Percentiles rank a stretch among this genome's conserved stretches.
Evolutionary conservation across 1,140 invertebrate genomes (phyloP).

Genomic region (Drosophila biarmipes): DNA sequence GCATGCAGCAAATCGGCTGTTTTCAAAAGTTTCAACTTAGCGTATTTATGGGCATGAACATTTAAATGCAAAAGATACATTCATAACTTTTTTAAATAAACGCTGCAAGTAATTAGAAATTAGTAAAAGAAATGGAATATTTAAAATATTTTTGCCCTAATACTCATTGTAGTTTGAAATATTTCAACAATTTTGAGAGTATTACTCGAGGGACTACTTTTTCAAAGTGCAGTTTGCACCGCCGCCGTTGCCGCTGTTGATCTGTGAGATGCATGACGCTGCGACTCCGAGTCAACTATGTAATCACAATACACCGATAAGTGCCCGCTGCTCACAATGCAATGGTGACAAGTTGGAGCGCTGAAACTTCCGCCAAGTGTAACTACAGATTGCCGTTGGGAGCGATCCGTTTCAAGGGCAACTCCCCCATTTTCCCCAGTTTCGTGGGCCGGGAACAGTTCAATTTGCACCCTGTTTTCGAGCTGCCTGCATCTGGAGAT

Average conservation of each 20-base stretch:
- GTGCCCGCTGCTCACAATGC: constrained; percentile 21
- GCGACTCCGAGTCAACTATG: constrained; percentile 11
- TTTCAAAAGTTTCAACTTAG: no score
- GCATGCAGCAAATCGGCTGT: no score
- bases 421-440: constrained; percentile 14
- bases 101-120: no score
- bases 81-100: no score
- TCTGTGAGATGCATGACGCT: constrained; percentile 24
- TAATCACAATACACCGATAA: constrained; percentile 52
- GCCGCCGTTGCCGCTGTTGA: constrained; percentile 12
- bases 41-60: no score
- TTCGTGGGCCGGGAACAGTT: constrained; percentile 1
- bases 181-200: no score
- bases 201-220: no score
- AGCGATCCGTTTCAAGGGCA: constrained; percentile 40
- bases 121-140: no score
- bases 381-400: constrained; percentile 25
- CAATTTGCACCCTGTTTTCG: constrained; percentile 1
- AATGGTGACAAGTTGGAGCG: constrained; percentile 23
- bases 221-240: background rate
- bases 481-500: constrained; percentile 5
- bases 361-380: constrained; percentile 67
- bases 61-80: no score
- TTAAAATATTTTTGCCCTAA: no score
- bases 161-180: no score